These are phyloP conservation scores for Coelogynopora nodosa DNA, from an alignment of 2,888 invertebrate genomes.

Conservation along the genomic window DNA sequence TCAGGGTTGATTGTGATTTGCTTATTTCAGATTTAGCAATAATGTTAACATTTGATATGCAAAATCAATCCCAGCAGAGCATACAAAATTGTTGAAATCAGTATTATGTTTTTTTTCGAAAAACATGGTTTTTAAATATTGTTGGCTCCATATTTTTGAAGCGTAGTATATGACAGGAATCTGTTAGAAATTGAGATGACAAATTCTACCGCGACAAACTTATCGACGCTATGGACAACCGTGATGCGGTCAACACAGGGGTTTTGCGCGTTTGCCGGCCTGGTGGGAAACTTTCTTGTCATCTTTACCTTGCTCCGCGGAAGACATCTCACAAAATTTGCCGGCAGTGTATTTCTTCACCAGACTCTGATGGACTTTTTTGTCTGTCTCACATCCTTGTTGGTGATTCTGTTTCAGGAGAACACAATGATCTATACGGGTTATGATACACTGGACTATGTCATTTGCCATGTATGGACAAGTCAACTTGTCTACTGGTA, in stretches of 20 bases:
- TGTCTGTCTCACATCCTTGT: slow-evolving; percentile 26
- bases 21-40: too few species aligned
- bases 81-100: too few species aligned
- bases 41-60: too few species aligned
- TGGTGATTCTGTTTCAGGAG: slow-evolving; percentile 24
- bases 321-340: slow-evolving; percentile 19
- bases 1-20: too few species aligned
- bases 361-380: slow-evolving; percentile 42
- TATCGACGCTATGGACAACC: background rate
- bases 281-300: slow-evolving; percentile 35
- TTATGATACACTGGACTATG: background rate
- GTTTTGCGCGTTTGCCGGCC: background rate
- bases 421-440: background rate
- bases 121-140: background rate
- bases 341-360: slow-evolving; percentile 32
- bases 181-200: background rate
- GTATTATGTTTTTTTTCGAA: too few species aligned
- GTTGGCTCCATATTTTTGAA: background rate
- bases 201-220: background rate
- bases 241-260: slow-evolving; percentile 26
- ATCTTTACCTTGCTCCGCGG: slow-evolving; percentile 39
- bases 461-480: slow-evolving; percentile 35
- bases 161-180: background rate
- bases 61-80: too few species aligned
- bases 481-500: slow-evolving; percentile 42